phyloP scores from a whole-genome alignment of 2,113 vertebrate genomes.

The Cyanistes caeruleus region DNA sequence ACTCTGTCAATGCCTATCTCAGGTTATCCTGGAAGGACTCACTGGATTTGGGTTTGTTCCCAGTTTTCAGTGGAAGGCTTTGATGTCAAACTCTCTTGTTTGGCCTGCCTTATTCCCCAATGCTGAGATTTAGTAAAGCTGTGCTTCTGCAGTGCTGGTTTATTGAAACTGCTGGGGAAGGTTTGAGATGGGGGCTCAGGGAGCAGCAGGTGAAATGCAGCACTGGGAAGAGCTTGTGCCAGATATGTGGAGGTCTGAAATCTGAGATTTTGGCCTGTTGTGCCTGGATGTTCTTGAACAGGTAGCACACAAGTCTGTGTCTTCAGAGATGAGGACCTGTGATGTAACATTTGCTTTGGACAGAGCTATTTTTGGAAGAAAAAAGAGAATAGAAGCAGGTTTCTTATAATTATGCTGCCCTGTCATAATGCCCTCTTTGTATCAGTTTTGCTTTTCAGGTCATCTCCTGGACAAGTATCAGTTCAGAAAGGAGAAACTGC shows the following conservation, averaged over 20 bases:
- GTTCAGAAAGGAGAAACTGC: background rate
- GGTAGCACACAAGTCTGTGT: background rate
- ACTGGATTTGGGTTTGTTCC: background rate
- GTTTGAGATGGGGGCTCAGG: background rate
- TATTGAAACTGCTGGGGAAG: background rate
- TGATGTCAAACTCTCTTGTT: background rate
- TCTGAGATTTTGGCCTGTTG: background rate
- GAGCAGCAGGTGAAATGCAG: background rate
- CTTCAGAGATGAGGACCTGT: background rate
- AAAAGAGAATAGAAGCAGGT: background rate
- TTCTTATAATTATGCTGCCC: background rate
- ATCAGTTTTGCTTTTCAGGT: background rate
- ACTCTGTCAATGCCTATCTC: background rate
- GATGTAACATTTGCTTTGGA: background rate
- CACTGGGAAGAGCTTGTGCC: background rate
- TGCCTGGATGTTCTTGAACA: background rate
- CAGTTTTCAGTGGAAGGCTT: background rate
- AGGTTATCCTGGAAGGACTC: background rate
- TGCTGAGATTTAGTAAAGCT: background rate
- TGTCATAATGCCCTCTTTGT: background rate
- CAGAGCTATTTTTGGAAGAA: background rate
- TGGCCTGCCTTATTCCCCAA: background rate
- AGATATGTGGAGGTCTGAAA: background rate
- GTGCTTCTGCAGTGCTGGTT: background rate
- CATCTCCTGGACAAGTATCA: fast-evolving